Percentiles rank a stretch among this genome's conserved stretches.
These are phyloP conservation scores for Bovichtus variegatus DNA, from an alignment of 2,797 vertebrate species.

Conservation along the genomic window DNA sequence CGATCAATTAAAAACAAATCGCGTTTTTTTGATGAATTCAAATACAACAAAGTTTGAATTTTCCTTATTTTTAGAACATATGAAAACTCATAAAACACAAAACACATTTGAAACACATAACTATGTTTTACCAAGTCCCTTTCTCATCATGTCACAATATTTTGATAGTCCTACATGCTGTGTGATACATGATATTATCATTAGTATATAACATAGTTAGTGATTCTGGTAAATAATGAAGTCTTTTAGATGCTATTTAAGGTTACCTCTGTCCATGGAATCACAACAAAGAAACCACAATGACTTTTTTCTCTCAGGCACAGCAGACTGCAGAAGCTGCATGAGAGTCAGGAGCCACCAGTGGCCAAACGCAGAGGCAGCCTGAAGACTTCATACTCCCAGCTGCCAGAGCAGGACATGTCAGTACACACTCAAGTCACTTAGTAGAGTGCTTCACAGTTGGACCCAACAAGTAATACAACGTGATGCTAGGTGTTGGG, in stretches of 20 bases:
- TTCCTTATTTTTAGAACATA: not conserved
- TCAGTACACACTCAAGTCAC: conserved; percentile 68
- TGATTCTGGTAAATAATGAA: not conserved
- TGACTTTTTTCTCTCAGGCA: conserved; percentile 81
- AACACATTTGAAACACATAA: conserved; percentile 11
- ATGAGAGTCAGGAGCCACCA: conserved; percentile 84
- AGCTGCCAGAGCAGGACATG: conserved; percentile 91
- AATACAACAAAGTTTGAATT: not conserved
- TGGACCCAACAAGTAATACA: conserved; percentile 33
- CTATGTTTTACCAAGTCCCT: not conserved
- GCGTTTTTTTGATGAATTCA: not conserved
- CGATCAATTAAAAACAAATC: too few species aligned
- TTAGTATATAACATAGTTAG: not conserved
- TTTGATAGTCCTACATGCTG: not conserved
- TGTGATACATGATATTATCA: not conserved
- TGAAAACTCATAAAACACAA: too few species aligned
- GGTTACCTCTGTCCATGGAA: not conserved
- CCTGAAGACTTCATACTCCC: conserved; percentile 85
- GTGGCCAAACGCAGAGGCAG: conserved; percentile 86
- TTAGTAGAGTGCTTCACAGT: conserved; percentile 1
- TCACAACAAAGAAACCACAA: not conserved
- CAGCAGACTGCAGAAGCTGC: conserved; percentile 87
- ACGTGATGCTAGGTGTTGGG: conserved; percentile 37
- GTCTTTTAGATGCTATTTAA: not conserved
- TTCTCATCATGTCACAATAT: not conserved